These are phyloP conservation scores for Epizoanthus rinbou DNA, from an alignment of 92 coral and sea anemone species.

Conservation along the genomic window DNA sequence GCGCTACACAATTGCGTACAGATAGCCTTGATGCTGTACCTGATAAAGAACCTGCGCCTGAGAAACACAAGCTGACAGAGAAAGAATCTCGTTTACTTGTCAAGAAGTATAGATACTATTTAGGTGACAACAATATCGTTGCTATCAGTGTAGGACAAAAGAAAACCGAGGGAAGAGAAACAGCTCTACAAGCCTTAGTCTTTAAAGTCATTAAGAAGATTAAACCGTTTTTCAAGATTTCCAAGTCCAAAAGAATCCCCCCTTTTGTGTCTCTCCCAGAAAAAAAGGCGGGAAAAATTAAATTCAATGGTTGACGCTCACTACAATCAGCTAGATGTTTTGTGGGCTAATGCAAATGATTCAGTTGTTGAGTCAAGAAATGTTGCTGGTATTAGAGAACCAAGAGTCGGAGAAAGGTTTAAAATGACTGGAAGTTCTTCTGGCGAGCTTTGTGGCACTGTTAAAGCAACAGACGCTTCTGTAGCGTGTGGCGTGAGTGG, in stretches of 20 bases:
- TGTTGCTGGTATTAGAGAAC: background rate
- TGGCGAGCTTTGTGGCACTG: background rate
- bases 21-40: no score
- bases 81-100: background rate
- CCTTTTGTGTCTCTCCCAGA: no score
- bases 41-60: background rate
- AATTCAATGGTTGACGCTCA: background rate
- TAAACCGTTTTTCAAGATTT: background rate
- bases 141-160: background rate
- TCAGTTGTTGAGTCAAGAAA: background rate
- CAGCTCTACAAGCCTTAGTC: background rate
- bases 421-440: background rate
- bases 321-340: background rate
- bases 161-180: background rate
- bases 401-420: background rate
- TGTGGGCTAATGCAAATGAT: background rate
- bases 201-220: background rate
- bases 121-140: slow-evolving; percentile 4
- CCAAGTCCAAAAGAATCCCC: background rate
- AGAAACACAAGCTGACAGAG: background rate
- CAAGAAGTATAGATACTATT: background rate
- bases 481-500: background rate
- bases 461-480: background rate
- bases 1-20: no score
- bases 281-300: no score